Evolutionary conservation across 1,140 invertebrate species (phyloP).

Genomic region (Oncopodura yosiiana): DNA sequence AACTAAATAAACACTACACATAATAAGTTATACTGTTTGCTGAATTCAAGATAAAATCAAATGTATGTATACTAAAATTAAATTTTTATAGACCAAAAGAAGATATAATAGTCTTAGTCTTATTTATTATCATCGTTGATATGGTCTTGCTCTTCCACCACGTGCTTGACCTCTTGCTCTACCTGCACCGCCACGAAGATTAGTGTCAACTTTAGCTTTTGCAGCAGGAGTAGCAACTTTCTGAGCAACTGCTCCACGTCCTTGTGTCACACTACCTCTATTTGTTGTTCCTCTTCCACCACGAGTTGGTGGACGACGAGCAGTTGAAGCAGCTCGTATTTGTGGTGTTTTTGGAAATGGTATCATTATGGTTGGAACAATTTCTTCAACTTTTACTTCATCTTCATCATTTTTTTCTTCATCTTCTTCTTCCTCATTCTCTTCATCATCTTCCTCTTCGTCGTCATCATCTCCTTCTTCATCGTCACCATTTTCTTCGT

Average conservation of each 20-base stretch:
- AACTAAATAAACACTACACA: too few relatives aligned
- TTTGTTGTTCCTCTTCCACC: conserved; percentile 9
- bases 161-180: too few relatives aligned
- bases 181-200: too few relatives aligned
- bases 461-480: conserved; percentile 1
- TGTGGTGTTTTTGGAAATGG: not conserved
- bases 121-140: too few relatives aligned
- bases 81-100: too few relatives aligned
- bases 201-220: too few relatives aligned
- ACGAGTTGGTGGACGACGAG: not conserved
- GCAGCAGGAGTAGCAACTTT: too few relatives aligned
- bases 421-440: not conserved
- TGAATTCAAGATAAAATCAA: too few relatives aligned
- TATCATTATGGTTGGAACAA: not conserved
- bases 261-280: not conserved
- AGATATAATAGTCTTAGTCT: too few relatives aligned
- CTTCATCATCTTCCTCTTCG: not conserved
- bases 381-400: not conserved
- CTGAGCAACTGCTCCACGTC: conserved; percentile 10
- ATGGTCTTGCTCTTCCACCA: too few relatives aligned
- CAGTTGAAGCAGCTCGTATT: not conserved
- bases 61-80: too few relatives aligned
- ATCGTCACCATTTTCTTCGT: not conserved
- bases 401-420: not conserved
- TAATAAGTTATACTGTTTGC: too few relatives aligned